Conservation (phyloP, 2,113 vertebrate species). For the Tauraco erythrolophus region DNA sequence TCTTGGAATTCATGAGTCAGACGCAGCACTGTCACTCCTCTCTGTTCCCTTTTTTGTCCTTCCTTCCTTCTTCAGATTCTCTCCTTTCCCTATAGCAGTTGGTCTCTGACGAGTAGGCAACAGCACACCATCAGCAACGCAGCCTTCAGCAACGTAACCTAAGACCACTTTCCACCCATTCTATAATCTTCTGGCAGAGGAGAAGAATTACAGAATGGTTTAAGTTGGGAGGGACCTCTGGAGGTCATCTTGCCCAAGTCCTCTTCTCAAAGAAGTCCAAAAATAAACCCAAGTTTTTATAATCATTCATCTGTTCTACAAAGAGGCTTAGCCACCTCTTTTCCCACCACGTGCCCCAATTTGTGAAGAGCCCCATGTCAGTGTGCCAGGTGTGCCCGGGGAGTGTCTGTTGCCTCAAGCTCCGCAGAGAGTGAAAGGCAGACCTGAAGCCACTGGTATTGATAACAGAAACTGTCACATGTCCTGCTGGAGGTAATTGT, state of each 20-base stretch:
- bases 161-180: not conserved
- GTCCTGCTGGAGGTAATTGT: not conserved
- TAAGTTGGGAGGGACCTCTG: not conserved
- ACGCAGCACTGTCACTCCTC: not conserved
- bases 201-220: not conserved
- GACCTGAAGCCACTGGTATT: rapidly evolving
- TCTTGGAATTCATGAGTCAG: not conserved
- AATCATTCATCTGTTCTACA: not conserved
- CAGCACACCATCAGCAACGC: not conserved
- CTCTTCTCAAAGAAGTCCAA: not conserved
- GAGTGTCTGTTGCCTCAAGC: rapidly evolving
- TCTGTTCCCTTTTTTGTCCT: not conserved
- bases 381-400: not conserved
- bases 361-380: not conserved
- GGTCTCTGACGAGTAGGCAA: not conserved
- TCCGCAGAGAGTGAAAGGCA: rapidly evolving
- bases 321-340: not conserved
- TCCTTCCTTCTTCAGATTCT: not conserved
- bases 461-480: not conserved
- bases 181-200: not conserved
- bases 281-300: not conserved
- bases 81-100: not conserved
- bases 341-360: rapidly evolving
- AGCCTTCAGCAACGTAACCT: too few relatives aligned
- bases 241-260: not conserved